Evolutionary conservation across 2,888 invertebrate species (phyloP), one percentile per base, ranked within the genome.

Genomic region (Teinopalpus imperialis): DNA sequence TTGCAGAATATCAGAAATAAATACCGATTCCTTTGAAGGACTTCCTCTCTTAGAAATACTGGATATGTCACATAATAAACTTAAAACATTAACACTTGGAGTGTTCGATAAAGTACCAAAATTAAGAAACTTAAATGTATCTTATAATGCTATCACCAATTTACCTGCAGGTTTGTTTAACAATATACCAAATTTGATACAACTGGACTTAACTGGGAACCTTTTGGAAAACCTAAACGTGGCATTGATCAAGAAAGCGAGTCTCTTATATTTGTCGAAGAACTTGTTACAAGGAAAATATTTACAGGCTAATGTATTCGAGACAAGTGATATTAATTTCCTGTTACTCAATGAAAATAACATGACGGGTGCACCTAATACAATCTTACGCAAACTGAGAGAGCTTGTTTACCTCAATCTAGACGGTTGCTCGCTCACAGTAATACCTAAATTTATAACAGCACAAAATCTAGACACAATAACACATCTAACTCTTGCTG

Each of bases 301-400:
- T 43, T 43, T 80, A 2, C 57, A 61, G 42, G 52, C 63, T 1
- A 54, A 62, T 32, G 47, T 75, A 40, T 77, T 81, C 47, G 63
- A 37, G 10, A 3, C 8, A 0, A 37, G 31, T 26, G 36, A 44
- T 31, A 66, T 81, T 13, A 56, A 46, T 9, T 56, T 60, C 20
- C 51, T 81, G 9, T 69, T 71, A 59, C 71, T 77, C 10, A 74
- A 74, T 8, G 59, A 66, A 53, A 80, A 75, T 29, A 61, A 76
- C 24, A 76, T 81, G 75, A 54, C 52, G 4, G 61, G 50, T 1
- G 49, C 75, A 0, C 56, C 63, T n/a, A 63, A 65, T 6, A 53
- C 57, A 18, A 51, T 80, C n/a, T 48, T 80, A 9, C 51, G 67
- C 1, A 49, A 67, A 1, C 60, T 73, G 3, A 37, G 54, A 40